Evolutionary conservation across 2,888 invertebrate species (phyloP), one percentile per base, ranked within the genome.

Genomic region (Drosophila mimica): DNA sequence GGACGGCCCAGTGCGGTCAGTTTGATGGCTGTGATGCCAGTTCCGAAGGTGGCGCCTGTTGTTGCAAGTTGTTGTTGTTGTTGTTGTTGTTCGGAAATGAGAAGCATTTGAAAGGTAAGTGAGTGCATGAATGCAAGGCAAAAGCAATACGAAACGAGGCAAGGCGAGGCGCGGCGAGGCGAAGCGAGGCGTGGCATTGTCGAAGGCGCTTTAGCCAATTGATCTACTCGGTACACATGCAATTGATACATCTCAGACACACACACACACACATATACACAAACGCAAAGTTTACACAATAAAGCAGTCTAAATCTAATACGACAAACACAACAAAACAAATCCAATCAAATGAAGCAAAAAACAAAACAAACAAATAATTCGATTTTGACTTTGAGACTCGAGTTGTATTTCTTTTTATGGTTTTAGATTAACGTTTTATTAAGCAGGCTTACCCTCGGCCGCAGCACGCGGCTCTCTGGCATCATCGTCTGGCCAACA

Each of bases 1-100:
- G 99, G 99, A 92, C 99, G 96, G 87, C 99, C 99, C 46, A 99
- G 95, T 11, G 99, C 99, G 38, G 99, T 99, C 87, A 99, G 94
- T 94, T 99, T 99, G 75, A 99, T 96, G 49, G 99, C 99, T 91
- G 98, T 98, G 91, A 99, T 97, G 48, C 99, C 99, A 31, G 98
- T 98, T 76, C 98, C 97, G 93, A 97, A 96, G 40, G 99, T 98
- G 66, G 97, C 96, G 90, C 96, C 98, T 98, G 94, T 76, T 46
- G 13, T 31, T 65, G 64, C 63, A 31, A 36, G 62, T 51, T 59
- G 63, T 64, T 34, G 57, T 70, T 48, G 34, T 36, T 34, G 60
- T 60, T 43, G 59, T 69, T 63, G 65, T 60, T 61, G 71, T 79
- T 82, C 82, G 79, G 60, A 84, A 84, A 90, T 88, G 83, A 70